Evolutionary conservation across 1,140 invertebrate genomes (phyloP).

Genomic region (Acromyrmex charruanus): DNA sequence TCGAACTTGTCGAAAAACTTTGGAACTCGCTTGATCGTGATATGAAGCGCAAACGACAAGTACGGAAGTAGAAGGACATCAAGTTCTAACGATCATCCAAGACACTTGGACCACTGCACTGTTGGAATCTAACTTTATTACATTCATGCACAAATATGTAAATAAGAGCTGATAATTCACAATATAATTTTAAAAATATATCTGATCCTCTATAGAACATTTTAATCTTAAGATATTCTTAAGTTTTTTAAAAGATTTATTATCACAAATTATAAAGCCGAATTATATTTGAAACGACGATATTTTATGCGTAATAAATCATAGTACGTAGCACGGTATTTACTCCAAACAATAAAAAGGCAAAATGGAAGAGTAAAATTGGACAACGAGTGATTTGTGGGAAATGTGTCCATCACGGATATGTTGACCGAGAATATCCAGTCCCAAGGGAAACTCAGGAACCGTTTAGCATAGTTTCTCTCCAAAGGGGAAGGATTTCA

Average conservation of each 20-base stretch:
- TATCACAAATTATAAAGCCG: not conserved
- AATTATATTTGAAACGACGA: not conserved
- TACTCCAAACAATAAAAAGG: not conserved
- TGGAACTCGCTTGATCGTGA: conserved; percentile 39
- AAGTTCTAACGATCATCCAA: conserved; percentile 36
- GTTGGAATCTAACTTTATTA: not conserved
- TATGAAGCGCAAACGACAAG: conserved; percentile 43
- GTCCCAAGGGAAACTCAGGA: not conserved
- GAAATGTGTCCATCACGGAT: conserved; percentile 10
- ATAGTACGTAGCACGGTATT: not conserved
- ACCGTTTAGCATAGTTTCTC: conserved; percentile 47
- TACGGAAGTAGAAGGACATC: conserved; percentile 2
- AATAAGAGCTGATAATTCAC: not conserved
- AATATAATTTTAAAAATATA: not conserved
- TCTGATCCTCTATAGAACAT: not conserved
- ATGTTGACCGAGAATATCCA: conserved; percentile 6
- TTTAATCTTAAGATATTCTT: not conserved
- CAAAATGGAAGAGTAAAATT: not conserved
- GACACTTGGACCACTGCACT: conserved; percentile 20
- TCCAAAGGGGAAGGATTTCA: conserved; percentile 28
- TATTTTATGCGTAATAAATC: not conserved
- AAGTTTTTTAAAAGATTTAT: not conserved
- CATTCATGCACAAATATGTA: not conserved
- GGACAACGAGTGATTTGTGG: not conserved
- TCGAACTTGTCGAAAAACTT: conserved; percentile 62